Base-by-base conservation (phyloP, 2,797 vertebrate species). In the Melanotaenia nigrans region DNA sequence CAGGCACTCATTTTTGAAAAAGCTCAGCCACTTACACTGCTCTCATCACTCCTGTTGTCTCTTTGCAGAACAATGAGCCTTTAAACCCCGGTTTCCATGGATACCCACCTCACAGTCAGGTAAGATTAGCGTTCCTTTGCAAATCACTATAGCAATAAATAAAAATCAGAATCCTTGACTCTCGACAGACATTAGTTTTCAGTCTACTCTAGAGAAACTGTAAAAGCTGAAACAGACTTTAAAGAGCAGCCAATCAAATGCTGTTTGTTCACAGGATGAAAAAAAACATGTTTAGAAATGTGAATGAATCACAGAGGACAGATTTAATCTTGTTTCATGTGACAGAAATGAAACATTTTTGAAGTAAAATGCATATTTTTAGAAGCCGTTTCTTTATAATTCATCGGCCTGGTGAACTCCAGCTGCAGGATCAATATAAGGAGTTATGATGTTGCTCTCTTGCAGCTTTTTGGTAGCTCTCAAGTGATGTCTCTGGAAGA, bases 71-170 rank as follows among this genome's bases (percentile, higher is more conserved):
- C 93, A 96, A 96, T 88, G 96, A 97, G 87, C 94, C 96, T 89
- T 93, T 97, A 94, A 96, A 96, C 91, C 95, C 96, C 47, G 94
- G 95, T 95, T 96, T 96, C 96, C 96, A 96, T 96, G 96, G 96
- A 93, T 97, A 96, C 94, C 93, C 95, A 90, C 88, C 95, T 87
- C 92, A 91, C 90, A 95, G 93, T 94, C 96, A 97, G 96, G 96
- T 97, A 95, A 95, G 80, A 87, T 80, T 51, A 81, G 71, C 58
- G 65, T 78, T 68, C 61, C 67, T 78, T 81, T 62, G 65, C 74
- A 81, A 74, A 82, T 68, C 60, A 78, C 62, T 59, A 67, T 72
- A 60, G 47, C 57, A 65, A 71, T 65, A 64, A 57, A 76, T 54
- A 10, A 40, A 13, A n/a, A 67, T 38, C 54, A 55, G 54, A 68